Base-by-base conservation (phyloP, 2,113 vertebrate species). In the Rhabdornis inornatus region DNA sequence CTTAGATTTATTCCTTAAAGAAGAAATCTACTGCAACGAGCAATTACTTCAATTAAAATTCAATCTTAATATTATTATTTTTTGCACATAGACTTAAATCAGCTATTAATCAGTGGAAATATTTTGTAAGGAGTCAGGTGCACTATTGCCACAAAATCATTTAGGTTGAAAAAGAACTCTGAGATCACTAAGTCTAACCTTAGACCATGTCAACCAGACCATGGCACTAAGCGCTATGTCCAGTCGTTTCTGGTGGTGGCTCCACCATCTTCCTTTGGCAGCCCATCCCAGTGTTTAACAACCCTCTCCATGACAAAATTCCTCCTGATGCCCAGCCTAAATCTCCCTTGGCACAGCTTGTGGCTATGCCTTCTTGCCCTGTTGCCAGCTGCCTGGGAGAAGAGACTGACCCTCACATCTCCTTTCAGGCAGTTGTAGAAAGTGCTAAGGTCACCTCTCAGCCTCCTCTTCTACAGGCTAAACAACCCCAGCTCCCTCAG, bases 161-260 rank as follows among this genome's bases (percentile, higher is more conserved):
- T 80, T 56, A 56, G 25, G 7, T 42, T 88, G 31, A 40, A 50
- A 71, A 80, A 56, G 42, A 42, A 9, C 21, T 64, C 57, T 49
- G 57, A 49, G 21, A 25, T 22, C 8, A 42, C 25, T 7, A 14
- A 55, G 49, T 35, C n/a, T 13, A 49, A 47, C 11, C 14, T 42
- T 15, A 56, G 35, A 42, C 16, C 13, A 12, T 10, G 20, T 9
- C n/a, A 87, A 40, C 13, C 10, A 64, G 35, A 56, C 37, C 25
- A 22, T 23, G 27, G 22, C 66, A 37, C 31, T 37, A 17, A 65
- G 31, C 0, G 0, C 6, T 25, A 64, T 0, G 1, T 50, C 66
- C 40, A 49, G 35, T 42, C 2, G 0, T 80, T 56, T 22, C 40
- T 42, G 40, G 40, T 42, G 17, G 35, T 18, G 25, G 18, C 57